Base-by-base conservation (phyloP, 2,888 invertebrate species). In the Parochlus steinenii region DNA sequence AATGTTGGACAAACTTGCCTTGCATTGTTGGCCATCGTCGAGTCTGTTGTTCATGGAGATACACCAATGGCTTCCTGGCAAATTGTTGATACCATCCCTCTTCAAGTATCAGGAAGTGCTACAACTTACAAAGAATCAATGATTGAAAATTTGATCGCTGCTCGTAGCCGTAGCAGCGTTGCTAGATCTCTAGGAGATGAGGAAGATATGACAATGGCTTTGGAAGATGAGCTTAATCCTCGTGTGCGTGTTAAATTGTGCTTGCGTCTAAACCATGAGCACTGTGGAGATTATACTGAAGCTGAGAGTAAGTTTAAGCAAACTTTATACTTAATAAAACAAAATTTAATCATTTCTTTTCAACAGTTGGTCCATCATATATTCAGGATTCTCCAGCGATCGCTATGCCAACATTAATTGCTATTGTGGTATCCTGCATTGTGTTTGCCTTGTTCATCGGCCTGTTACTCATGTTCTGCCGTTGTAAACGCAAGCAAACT, bases 231-330 rank as follows among this genome's bases (percentile, higher is more conserved):
- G 41, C 64, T 63, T 49, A 71, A 67, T 53, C 71, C 77, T 1
- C 63, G 74, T 42, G 71, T 89, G 28, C 65, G 85, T 32, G 76
- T 87, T 11, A 79, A 81, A 47, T 64, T 90, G 22, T 90, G 90
- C 48, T 62, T 89, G 33, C 71, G 77, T 46, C 72, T 76, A 29
- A 81, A 81, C 53, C 73, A 74, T 34, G 78, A 83, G 38, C 76
- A 79, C 44, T 86, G 87, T 57, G 81, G 87, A 19, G 81, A 81
- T 26, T 80, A 78, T 54, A 68, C 76, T 1, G 78, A 81, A 51
- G 87, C 87, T 17, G 80, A 83, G 51, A 72, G 82, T 83, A 54
- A 77, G 80, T 72, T 39, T 38, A 32, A 18, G 8, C 12, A 14
- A 20, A 10, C 22, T 12, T 6, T 10, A 6, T 6, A 27, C 27